Base-by-base conservation (phyloP, 2,797 vertebrate species). In the Platyrinchus mystaceus region DNA sequence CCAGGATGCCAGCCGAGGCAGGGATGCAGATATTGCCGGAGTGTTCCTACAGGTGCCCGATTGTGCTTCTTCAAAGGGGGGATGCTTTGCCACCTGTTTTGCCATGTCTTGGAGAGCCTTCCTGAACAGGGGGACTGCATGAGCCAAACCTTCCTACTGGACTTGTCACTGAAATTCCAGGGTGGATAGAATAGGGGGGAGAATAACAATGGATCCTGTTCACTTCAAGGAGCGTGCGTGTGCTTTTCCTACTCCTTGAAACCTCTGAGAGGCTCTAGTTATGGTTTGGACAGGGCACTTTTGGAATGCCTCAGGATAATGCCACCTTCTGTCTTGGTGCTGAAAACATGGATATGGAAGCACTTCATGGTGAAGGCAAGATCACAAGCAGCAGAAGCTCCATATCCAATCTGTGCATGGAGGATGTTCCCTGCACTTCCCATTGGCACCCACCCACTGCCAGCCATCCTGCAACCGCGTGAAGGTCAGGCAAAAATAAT, bases 341-440 rank as follows among this genome's bases (percentile, higher is more conserved):
- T 89, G 53, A 46, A 71, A 36, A 60, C 2, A 2, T 2, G 7
- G 7, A 2, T 46, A 7, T 36, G 36, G 60, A 53, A 55, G 39
- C 24, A 19, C 9, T 2, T 3, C 10, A 4, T 4, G 11, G 19
- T 78, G 58, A 80, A 78, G 52, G 15, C 16, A 62, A 52, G 41
- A 58, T 23, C 17, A 17, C 0, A 2, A 71, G 43, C 2, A 2
- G 52, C 53, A 64, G 49, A 67, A 79, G 9, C 26, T 58, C 18
- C 7, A 1, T 1, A 4, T 34, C 80, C 0, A 0, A 32, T 15
- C 13, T 28, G 36, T 5, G 7, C 10, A 2, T 2, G 3, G 37
- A 74, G 56, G 81, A 41, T 77, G n/a, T 23, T 89, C 16, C 80
- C 28, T 6, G 9, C 1, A 3, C 37, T 82, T 83, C 68, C 49